phyloP scores from a whole-genome alignment of 2,888 invertebrate species.

The Diaphora mendica region DNA sequence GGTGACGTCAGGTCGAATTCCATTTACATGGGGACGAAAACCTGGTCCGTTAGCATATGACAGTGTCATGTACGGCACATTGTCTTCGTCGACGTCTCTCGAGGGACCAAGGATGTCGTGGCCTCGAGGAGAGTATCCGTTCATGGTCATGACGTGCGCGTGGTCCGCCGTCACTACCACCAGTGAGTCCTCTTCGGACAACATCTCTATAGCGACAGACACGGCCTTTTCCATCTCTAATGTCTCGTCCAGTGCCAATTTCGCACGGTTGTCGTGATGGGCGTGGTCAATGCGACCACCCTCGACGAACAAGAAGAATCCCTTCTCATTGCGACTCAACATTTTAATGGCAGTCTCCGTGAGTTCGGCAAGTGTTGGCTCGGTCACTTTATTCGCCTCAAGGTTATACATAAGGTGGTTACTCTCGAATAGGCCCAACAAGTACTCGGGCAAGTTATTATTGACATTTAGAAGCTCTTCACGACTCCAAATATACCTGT shows the following conservation, averaged over 20 bases:
- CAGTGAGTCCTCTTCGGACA: conserved; percentile 85
- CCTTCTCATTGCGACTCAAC: conserved; percentile 87
- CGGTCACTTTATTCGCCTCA: conserved; percentile 73
- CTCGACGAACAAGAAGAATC: conserved; percentile 92
- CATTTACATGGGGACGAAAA: conserved; percentile 86
- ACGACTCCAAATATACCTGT: conserved; percentile 32
- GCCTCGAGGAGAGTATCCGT: conserved; percentile 88
- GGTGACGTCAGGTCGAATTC: conserved; percentile 80
- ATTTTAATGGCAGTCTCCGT: conserved; percentile 89
- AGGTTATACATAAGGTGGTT: conserved; percentile 88
- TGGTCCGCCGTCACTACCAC: conserved; percentile 79
- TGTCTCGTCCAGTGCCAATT: conserved; percentile 89
- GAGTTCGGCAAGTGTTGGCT: conserved; percentile 87
- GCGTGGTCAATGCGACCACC: conserved; percentile 89
- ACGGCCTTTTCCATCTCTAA: conserved; percentile 88
- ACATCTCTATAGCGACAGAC: conserved; percentile 70
- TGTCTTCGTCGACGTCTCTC: conserved; percentile 73
- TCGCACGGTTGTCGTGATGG: conserved; percentile 87
- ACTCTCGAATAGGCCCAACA: conserved; percentile 53
- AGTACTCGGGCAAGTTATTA: conserved; percentile 28
- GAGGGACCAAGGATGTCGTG: conserved; percentile 59
- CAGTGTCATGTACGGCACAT: conserved; percentile 84
- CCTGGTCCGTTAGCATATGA: conserved; percentile 85
- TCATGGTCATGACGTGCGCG: conserved; percentile 89
- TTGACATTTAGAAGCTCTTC: conserved; percentile 15